phyloP scores from a whole-genome alignment of 1,140 invertebrate species.

The Drosophila lacteicornis region DNA sequence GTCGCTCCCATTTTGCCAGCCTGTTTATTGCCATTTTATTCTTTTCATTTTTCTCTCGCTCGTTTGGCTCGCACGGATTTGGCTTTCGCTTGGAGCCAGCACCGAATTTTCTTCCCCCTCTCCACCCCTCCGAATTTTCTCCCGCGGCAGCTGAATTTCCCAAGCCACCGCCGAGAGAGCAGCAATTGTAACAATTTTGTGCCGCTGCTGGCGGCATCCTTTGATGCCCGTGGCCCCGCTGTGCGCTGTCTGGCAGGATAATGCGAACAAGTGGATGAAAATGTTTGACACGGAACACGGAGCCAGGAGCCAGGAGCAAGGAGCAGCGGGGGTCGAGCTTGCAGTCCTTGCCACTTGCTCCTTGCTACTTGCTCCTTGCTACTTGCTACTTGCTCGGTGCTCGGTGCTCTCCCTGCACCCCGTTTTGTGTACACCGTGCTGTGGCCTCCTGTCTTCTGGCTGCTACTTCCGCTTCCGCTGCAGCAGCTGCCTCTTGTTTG shows the following conservation, averaged over 20 bases:
- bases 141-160: neutral
- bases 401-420: neutral
- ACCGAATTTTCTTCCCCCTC: neutral
- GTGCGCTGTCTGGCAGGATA: slow-evolving; percentile 63
- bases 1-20: slow-evolving; percentile 8
- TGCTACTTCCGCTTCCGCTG: slow-evolving; percentile 75
- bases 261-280: slow-evolving; percentile 81
- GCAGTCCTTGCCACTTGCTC: slow-evolving; percentile 34
- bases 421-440: slow-evolving; percentile 53
- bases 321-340: slow-evolving; percentile 26
- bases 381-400: slow-evolving; percentile 40
- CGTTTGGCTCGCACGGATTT: slow-evolving; percentile 48
- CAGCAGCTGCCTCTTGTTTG: slow-evolving; percentile 52
- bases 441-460: slow-evolving; percentile 57
- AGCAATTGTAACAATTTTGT: slow-evolving; percentile 47
- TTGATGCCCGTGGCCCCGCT: slow-evolving; percentile 64
- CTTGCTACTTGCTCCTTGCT: neutral
- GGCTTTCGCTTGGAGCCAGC: slow-evolving; percentile 17
- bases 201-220: slow-evolving; percentile 52
- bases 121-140: too few species aligned
- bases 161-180: neutral
- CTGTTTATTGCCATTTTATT: slow-evolving; percentile 47
- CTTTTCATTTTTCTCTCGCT: slow-evolving; percentile 40
- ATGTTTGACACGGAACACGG: slow-evolving; percentile 74
- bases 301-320: neutral